Percentiles rank a stretch among this genome's conserved stretches.
Conservation (phyloP, 2,113 vertebrate species). For the Saguinus midas region DNA sequence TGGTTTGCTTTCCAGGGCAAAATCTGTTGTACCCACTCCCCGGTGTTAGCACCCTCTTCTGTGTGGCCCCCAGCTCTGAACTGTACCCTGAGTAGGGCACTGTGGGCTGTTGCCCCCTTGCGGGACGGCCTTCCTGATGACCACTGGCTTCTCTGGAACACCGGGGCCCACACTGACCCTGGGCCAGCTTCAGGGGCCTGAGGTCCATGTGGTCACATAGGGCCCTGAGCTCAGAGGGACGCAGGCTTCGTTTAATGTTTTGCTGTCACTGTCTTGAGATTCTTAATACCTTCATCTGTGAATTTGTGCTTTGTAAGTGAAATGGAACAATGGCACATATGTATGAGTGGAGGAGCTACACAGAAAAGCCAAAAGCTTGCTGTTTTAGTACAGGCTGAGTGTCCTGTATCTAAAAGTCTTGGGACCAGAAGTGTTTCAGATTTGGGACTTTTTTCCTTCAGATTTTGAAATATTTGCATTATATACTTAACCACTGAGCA, state of each 20-base stretch:
- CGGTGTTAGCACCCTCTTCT: rapidly evolving
- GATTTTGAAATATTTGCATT: not conserved
- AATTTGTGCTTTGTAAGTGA: not conserved
- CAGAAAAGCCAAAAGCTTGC: not conserved
- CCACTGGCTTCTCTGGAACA: not conserved
- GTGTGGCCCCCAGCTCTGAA: not conserved
- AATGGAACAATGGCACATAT: rapidly evolving
- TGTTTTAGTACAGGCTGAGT: rapidly evolving
- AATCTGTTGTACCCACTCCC: rapidly evolving
- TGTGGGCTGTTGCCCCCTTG: not conserved
- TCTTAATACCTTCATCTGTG: not conserved
- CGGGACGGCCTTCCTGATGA: not conserved
- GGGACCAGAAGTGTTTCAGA: not conserved
- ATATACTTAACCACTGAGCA: not conserved
- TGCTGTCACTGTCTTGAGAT: not conserved
- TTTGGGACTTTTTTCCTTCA: not conserved
- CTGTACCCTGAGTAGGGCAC: too few species aligned
- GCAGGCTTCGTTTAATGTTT: rapidly evolving
- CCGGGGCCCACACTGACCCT: rapidly evolving
- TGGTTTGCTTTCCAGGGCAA: rapidly evolving
- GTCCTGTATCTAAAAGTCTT: not conserved
- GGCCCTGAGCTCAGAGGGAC: not conserved
- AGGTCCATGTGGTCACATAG: not conserved
- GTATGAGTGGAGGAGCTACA: rapidly evolving
- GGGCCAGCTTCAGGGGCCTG: rapidly evolving